Conservation (phyloP, 35 echinoderm and acorn worm genomes). For the Chiridota heheva region DNA sequence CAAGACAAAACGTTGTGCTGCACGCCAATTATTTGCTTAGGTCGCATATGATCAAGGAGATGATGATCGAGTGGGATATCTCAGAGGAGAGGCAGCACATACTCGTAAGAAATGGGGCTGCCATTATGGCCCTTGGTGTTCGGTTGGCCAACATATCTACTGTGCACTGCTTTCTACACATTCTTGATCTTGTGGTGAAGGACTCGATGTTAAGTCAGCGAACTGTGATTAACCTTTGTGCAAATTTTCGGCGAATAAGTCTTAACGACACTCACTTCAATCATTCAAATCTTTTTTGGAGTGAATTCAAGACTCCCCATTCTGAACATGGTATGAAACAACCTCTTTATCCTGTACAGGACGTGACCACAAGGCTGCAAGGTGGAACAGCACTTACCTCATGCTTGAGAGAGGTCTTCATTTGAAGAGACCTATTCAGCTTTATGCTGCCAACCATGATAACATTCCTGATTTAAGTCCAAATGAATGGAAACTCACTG, state of each 20-base stretch:
- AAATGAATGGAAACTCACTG: conserved; percentile 16
- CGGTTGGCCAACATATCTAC: not conserved
- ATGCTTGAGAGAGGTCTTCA: not conserved
- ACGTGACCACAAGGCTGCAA: conserved; percentile 1
- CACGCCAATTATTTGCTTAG: not conserved
- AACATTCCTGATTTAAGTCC: conserved; percentile 10
- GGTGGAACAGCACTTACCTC: conserved; percentile 30
- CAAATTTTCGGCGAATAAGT: not conserved
- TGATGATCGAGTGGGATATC: conserved; percentile 17
- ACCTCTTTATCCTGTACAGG: not conserved
- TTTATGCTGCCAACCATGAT: conserved; percentile 18
- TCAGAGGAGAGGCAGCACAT: not conserved
- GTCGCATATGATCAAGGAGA: conserved; percentile 18
- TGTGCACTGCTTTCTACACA: conserved; percentile 16
- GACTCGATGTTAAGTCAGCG: not conserved
- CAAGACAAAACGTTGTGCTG: not conserved
- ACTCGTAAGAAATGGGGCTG: not conserved
- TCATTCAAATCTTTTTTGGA: conserved; percentile 3
- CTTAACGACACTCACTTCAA: conserved; percentile 35
- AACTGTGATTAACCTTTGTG: conserved; percentile 15
- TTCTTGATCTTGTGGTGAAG: not conserved
- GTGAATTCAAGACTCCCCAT: conserved; percentile 5
- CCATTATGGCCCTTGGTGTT: conserved; percentile 5
- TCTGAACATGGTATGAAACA: not conserved
- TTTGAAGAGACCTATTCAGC: conserved; percentile 4